phyloP scores from a whole-genome alignment of 2,888 invertebrate species.

The Chymomyza procnemis region DNA sequence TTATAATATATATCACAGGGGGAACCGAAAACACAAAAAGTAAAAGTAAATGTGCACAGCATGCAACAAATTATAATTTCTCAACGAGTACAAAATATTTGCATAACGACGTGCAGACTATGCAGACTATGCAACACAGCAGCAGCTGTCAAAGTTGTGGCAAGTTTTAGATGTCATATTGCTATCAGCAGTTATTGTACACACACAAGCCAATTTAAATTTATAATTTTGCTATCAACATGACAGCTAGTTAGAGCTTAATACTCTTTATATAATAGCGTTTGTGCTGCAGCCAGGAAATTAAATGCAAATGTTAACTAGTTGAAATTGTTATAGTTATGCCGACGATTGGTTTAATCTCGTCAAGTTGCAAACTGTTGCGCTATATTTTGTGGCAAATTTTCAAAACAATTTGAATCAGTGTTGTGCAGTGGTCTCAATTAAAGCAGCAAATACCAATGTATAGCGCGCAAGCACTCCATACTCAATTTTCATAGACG shows the following conservation, averaged over 20 bases:
- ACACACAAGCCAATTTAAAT: neutral
- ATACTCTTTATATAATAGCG: neutral
- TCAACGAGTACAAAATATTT: conserved; percentile 27
- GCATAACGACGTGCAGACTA: conserved; percentile 44
- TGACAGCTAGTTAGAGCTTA: neutral
- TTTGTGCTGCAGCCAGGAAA: neutral
- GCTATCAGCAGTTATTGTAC: neutral
- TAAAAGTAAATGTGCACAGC: conserved; percentile 65
- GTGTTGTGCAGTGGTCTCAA: too few relatives aligned
- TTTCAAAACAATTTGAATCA: neutral
- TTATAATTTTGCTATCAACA: neutral
- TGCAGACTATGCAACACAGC: conserved; percentile 20
- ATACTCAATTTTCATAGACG: too few relatives aligned
- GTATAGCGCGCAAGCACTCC: too few relatives aligned
- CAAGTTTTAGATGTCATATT: neutral
- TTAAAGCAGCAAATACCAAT: too few relatives aligned
- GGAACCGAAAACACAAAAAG: conserved; percentile 13
- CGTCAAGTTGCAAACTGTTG: neutral
- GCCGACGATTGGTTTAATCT: neutral
- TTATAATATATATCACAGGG: neutral
- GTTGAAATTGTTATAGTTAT: too few relatives aligned
- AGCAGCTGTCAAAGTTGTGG: conserved; percentile 3
- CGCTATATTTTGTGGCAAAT: neutral
- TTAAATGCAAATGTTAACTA: neutral
- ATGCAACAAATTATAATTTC: conserved; percentile 38